Evolutionary conservation across 2,113 vertebrate genomes (phyloP).

Genomic region (Anolis sagrei): DNA sequence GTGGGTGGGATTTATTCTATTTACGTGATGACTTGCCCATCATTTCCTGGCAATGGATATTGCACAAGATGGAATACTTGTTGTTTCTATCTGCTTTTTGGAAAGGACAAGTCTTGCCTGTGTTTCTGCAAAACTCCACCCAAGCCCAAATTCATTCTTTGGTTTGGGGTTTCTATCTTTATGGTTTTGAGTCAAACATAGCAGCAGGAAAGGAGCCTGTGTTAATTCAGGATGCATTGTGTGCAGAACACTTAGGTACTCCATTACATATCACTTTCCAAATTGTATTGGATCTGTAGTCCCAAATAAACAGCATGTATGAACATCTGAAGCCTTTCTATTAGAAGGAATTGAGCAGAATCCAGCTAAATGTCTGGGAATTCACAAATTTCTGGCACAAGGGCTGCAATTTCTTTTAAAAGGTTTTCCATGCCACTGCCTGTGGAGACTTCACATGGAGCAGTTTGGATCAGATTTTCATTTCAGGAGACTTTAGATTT

Average conservation of each 20-base stretch:
- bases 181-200: neutral
- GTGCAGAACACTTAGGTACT: neutral
- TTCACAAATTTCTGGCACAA: neutral
- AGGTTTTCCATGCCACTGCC: neutral
- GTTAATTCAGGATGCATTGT: neutral
- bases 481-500: conserved; percentile 2
- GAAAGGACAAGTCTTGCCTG: neutral
- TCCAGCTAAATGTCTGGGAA: neutral
- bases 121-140: neutral
- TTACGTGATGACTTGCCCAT: neutral
- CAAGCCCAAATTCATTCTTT: neutral
- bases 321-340: no score
- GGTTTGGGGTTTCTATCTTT: neutral
- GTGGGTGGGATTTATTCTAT: neutral
- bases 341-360: no score
- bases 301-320: no score
- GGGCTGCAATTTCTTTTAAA: neutral
- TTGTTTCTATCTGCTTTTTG: neutral
- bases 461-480: neutral
- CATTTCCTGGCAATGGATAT: neutral
- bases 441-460: neutral
- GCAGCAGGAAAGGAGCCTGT: neutral
- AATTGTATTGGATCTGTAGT: neutral
- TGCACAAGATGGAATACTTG: neutral
- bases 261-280: no score